Evolutionary conservation across 1,140 invertebrate genomes (phyloP).

Genomic region (Drosophila yakuba): DNA sequence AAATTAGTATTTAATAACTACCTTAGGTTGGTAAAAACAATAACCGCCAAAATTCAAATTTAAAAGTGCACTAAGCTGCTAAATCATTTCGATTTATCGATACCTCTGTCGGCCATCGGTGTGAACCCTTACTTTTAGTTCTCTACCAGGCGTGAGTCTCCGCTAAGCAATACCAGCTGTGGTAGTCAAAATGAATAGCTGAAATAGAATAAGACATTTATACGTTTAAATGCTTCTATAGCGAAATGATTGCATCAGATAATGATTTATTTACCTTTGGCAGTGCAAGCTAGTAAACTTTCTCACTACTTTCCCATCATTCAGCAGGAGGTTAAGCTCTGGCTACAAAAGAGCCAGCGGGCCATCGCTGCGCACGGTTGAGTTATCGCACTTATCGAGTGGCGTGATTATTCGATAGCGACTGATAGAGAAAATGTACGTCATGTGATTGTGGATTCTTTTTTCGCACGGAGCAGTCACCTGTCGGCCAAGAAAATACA

Average conservation of each 20-base stretch:
- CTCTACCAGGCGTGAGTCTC: background rate
- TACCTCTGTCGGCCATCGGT: background rate
- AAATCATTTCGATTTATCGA: background rate
- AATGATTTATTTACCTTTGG: too few relatives aligned
- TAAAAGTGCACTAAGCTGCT: background rate
- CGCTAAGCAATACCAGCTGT: background rate
- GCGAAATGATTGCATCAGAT: too few relatives aligned
- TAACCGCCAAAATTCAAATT: background rate
- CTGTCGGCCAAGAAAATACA: constrained; percentile 76
- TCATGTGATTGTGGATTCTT: constrained; percentile 81
- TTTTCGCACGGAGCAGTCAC: constrained; percentile 78
- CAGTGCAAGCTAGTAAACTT: too few relatives aligned
- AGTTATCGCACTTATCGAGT: constrained; percentile 34
- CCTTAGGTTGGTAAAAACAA: background rate
- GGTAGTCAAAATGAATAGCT: too few relatives aligned
- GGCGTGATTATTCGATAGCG: constrained; percentile 53
- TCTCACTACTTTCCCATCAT: too few relatives aligned
- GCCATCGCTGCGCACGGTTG: background rate
- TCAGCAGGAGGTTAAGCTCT: background rate
- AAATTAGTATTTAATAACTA: background rate
- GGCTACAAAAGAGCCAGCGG: background rate
- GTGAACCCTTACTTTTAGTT: background rate
- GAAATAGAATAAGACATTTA: too few relatives aligned
- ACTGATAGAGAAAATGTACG: constrained; percentile 66
- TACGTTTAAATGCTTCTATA: too few relatives aligned